Percentiles rank a stretch among this genome's conserved stretches.
These are phyloP conservation scores for Condylostylus longicornis DNA, from an alignment of 1,140 invertebrate genomes.

Conservation along the genomic window DNA sequence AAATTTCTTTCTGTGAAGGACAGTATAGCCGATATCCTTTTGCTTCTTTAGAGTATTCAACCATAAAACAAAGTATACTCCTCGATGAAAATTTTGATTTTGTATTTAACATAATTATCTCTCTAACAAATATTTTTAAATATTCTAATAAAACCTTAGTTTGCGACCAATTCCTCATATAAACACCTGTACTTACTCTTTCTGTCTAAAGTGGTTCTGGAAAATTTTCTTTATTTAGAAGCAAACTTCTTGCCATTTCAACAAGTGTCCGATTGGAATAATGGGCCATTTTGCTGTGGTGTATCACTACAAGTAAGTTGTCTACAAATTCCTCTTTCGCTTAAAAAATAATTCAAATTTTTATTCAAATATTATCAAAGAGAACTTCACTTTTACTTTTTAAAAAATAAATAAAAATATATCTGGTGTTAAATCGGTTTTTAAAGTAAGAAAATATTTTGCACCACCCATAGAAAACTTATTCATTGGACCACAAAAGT, in stretches of 20 bases:
- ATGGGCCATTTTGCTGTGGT: constrained; percentile 19
- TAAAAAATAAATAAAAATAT: constrained; percentile 25
- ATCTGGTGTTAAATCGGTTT: constrained; percentile 28
- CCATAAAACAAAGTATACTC: too few relatives aligned
- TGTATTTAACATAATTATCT: constrained; percentile 10
- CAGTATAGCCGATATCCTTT: too few relatives aligned
- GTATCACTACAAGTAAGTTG: constrained; percentile 15
- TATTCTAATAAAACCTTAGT: constrained; percentile 6
- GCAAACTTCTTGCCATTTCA: constrained; percentile 23
- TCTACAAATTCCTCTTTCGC: constrained; percentile 10
- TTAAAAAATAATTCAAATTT: constrained; percentile 4
- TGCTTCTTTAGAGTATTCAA: too few relatives aligned
- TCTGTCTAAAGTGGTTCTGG: constrained; percentile 33
- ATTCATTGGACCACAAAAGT: constrained; percentile 32
- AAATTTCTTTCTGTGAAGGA: too few relatives aligned
- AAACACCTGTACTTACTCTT: constrained; percentile 21
- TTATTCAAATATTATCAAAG: constrained; percentile 4
- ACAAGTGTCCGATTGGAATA: constrained; percentile 26
- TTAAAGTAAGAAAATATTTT: constrained; percentile 30
- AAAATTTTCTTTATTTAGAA: constrained; percentile 20
- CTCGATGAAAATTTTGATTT: too few relatives aligned
- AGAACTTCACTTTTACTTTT: constrained; percentile 14
- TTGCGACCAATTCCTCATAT: constrained; percentile 7
- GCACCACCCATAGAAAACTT: constrained; percentile 19
- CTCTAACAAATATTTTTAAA: constrained; percentile 20